phyloP scores from a whole-genome alignment of 2,888 invertebrate genomes.

The Chelonus formosanus region DNA sequence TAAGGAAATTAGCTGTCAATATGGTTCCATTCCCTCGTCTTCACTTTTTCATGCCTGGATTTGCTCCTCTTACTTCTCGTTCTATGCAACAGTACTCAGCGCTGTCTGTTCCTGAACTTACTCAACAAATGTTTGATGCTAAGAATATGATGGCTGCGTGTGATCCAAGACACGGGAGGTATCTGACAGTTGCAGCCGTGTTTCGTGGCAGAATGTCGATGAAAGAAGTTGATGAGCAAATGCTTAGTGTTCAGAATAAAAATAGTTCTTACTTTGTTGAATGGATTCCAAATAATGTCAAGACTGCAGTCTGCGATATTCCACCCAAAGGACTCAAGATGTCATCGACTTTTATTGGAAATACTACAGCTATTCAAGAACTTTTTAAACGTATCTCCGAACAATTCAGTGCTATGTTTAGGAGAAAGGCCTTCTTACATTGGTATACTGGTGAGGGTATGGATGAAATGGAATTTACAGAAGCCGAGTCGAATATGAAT shows the following conservation, averaged over 20 bases:
- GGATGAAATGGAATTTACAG: constrained; percentile 67
- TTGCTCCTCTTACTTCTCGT: constrained; percentile 80
- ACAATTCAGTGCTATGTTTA: constrained; percentile 94
- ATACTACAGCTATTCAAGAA: constrained; percentile 89
- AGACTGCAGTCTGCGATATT: constrained; percentile 84
- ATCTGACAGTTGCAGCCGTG: constrained; percentile 78
- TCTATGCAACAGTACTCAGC: constrained; percentile 79
- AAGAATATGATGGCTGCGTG: constrained; percentile 63
- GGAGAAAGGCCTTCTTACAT: constrained; percentile 72
- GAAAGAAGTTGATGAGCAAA: too few relatives aligned
- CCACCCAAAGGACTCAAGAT: constrained; percentile 82
- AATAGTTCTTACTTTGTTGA: constrained; percentile 76
- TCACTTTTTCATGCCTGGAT: constrained; percentile 90
- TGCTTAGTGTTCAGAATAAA: constrained; percentile 66
- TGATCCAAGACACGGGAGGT: constrained; percentile 78
- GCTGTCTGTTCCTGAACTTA: constrained; percentile 79
- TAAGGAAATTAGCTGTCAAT: constrained; percentile 92
- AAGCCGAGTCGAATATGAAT: constrained; percentile 97
- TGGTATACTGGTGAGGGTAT: too few relatives aligned
- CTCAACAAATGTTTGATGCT: constrained; percentile 63
- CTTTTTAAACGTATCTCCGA: constrained; percentile 89
- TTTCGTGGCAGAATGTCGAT: constrained; percentile 78
- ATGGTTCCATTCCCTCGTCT: constrained; percentile 95
- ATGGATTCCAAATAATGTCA: constrained; percentile 85
- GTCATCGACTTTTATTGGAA: constrained; percentile 90